phyloP scores from a whole-genome alignment of 2,888 invertebrate species.

The Zelleria hepariella region DNA sequence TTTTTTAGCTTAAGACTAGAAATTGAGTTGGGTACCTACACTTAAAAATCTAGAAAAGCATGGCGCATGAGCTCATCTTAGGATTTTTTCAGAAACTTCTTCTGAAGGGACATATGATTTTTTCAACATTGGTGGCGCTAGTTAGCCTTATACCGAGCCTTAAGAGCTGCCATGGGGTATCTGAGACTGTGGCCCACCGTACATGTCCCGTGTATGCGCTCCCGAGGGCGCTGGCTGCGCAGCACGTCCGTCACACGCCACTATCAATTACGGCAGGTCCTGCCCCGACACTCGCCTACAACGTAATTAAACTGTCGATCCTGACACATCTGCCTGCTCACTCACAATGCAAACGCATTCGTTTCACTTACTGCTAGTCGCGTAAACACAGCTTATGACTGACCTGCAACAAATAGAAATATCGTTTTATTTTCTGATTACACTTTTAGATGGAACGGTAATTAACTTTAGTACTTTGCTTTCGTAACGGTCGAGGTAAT shows the following conservation, averaged over 20 bases:
- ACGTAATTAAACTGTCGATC: constrained; percentile 44
- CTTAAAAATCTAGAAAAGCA: too few relatives aligned
- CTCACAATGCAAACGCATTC: neutral
- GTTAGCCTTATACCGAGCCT: too few relatives aligned
- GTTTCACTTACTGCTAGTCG: neutral
- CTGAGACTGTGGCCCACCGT: too few relatives aligned
- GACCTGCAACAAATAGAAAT: constrained; percentile 4
- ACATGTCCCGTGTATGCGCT: neutral
- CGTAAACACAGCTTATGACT: neutral
- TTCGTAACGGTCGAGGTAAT: constrained; percentile 27
- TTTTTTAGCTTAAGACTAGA: too few relatives aligned
- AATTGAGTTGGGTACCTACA: too few relatives aligned
- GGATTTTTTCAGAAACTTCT: too few relatives aligned
- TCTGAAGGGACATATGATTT: too few relatives aligned
- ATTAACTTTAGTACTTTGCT: constrained; percentile 53
- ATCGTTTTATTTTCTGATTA: constrained; percentile 20
- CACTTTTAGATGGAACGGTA: constrained; percentile 40
- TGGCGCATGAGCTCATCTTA: too few relatives aligned
- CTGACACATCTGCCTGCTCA: constrained; percentile 10
- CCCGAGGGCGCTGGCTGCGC: constrained; percentile 21
- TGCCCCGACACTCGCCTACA: constrained; percentile 26
- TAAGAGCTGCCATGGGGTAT: too few relatives aligned
- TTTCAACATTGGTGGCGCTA: too few relatives aligned
- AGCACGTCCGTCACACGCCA: constrained; percentile 63
- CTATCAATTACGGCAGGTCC: constrained; percentile 56